A percentile compares a stretch with the other conserved stretches of the same genome.
phyloP scores from a whole-genome alignment of 2,113 vertebrate genomes.

The Sinocyclocheilus rhinocerous region DNA sequence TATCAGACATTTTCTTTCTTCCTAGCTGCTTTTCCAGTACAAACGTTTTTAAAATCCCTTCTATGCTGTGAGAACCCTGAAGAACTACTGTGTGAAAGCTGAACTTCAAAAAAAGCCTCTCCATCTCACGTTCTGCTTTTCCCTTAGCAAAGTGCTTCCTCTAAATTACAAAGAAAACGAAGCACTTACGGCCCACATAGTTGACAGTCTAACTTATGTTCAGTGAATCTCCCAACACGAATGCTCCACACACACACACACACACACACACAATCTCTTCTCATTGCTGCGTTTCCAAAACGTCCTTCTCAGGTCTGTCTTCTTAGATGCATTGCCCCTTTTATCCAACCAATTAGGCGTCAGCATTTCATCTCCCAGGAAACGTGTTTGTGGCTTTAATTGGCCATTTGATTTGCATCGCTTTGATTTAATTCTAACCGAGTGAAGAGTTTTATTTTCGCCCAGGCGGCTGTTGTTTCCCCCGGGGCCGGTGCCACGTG shows the following conservation, averaged over 20 bases:
- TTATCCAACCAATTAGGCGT: constrained; percentile 51
- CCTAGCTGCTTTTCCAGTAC: neutral
- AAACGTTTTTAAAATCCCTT: constrained; percentile 7
- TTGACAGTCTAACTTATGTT: constrained; percentile 44
- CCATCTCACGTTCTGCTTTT: constrained; percentile 11
- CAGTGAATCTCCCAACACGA: neutral
- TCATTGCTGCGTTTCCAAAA: constrained; percentile 30
- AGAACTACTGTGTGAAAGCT: constrained; percentile 28
- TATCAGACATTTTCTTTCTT: constrained; percentile 5
- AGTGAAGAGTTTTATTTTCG: constrained; percentile 54
- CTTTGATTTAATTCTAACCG: constrained; percentile 58
- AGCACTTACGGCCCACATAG: constrained; percentile 31
- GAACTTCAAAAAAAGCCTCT: constrained; percentile 29
- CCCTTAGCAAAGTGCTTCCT: constrained; percentile 25
- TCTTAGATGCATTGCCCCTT: constrained; percentile 48
- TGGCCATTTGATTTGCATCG: constrained; percentile 59
- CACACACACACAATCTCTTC: neutral
- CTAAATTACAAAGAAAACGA: constrained; percentile 27
- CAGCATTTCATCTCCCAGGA: constrained; percentile 54
- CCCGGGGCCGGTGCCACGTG: constrained; percentile 24
- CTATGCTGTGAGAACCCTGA: constrained; percentile 1
- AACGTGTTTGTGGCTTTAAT: constrained; percentile 52
- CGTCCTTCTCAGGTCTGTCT: constrained; percentile 42
- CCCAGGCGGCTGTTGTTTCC: constrained; percentile 36
- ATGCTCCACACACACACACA: neutral